Base-by-base conservation (phyloP, 2,797 vertebrate genomes). In the Chelon auratus region DNA sequence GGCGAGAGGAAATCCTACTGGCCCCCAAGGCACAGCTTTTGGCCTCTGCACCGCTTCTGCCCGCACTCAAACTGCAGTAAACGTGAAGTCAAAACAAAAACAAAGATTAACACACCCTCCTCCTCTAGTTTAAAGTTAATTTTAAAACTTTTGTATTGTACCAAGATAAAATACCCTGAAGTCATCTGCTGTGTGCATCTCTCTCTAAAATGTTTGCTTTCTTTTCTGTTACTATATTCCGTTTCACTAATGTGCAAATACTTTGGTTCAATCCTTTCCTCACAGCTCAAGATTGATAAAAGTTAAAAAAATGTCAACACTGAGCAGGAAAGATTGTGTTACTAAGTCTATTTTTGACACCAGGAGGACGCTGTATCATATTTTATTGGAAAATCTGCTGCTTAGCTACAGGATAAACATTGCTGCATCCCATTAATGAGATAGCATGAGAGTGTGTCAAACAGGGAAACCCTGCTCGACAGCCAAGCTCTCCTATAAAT, bases 401-500 rank as follows among this genome's bases (percentile, higher is more conserved):
- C 47, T 37, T 53, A 14, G n/a, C 45, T 36, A 39, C n/a, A 3
- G 36, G 61, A 70, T 8, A 47, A 67, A 71, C 22, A 64, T 68
- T 56, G 58, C 4, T 8, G 62, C 51, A 80, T 68, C 83, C 70
- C 77, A 85, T 85, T 87, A 81, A 68, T 72, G 68, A 69, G 68
- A 74, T 72, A 45, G 67, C 72, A 45, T 70, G 71, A 43, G 40
- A 72, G 60, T 3, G 51, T 64, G 78, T 53, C 48, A 67, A 81
- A 60, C 48, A 57, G 77, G 77, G 78, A 83, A 82, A 62, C 72
- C 75, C 75, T 78, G 72, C 47, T 56, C 9, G 0, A 58, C 39
- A 53, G 66, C 65, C 70, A 82, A 60, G 66, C 39, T 20, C 37
- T 52, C 68, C 86, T 83, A 84, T 82, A 82, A 89, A 86, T 82